A percentile compares a stretch with the other conserved stretches of the same genome.
Conservation (phyloP, 2,888 invertebrate genomes). For the Tolmerus cingulatus region DNA sequence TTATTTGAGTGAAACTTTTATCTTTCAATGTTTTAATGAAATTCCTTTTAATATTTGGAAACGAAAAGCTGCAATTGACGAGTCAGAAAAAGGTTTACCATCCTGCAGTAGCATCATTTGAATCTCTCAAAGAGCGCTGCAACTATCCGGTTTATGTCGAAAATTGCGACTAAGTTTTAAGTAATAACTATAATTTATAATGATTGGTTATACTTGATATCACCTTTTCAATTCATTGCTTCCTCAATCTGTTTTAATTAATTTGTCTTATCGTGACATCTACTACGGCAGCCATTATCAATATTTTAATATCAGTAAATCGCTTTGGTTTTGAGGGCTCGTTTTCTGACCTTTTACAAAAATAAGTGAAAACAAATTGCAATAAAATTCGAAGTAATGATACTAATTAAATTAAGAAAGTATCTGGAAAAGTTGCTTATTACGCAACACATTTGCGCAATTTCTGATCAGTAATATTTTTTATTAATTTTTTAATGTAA, state of each 20-base stretch:
- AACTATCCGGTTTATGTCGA: not conserved
- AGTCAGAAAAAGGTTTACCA: not conserved
- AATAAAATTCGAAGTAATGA: not conserved
- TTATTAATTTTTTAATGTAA: not conserved
- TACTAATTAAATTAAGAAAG: not conserved
- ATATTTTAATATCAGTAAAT: not conserved
- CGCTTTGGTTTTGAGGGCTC: not conserved
- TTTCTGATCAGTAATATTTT: not conserved
- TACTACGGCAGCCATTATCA: not conserved
- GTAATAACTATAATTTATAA: not conserved
- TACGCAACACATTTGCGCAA: not conserved
- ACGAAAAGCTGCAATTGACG: not conserved
- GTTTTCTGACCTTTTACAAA: not conserved
- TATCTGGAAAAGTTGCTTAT: not conserved
- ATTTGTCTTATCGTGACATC: not conserved
- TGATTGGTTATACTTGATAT: not conserved
- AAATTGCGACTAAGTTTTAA: not conserved
- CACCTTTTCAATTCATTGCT: not conserved
- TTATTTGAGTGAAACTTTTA: not conserved
- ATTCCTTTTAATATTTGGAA: not conserved
- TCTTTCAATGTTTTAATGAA: not conserved
- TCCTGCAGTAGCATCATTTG: not conserved
- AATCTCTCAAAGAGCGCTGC: not conserved
- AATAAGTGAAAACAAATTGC: not conserved
- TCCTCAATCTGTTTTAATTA: not conserved